phyloP scores from a whole-genome alignment of 2,113 vertebrate genomes.

The Hydrolagus affinis region DNA sequence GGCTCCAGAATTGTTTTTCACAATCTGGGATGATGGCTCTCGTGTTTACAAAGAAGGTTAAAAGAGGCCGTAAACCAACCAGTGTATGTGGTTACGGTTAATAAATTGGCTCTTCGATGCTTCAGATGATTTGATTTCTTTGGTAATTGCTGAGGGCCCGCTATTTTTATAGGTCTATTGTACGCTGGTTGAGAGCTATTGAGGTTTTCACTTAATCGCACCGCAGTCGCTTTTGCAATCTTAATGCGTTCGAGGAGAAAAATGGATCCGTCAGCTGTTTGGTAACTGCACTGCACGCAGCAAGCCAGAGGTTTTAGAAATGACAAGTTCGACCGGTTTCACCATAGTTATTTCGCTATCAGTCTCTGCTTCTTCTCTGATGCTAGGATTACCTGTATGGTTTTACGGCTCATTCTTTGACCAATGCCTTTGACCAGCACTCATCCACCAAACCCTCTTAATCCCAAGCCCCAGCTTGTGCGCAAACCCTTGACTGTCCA shows the following conservation, averaged over 20 bases:
- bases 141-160: conserved; percentile 12
- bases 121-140: conserved; percentile 1
- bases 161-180: neutral
- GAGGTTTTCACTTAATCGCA: neutral
- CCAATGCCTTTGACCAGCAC: no score
- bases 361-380: neutral
- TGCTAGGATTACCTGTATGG: no score
- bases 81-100: conserved; percentile 5
- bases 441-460: no score
- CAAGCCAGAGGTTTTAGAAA: neutral
- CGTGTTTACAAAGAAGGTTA: neutral
- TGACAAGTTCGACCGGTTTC: neutral
- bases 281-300: neutral
- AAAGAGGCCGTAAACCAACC: neutral
- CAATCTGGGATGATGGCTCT: neutral
- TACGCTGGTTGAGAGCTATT: neutral
- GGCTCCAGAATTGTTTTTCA: neutral
- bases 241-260: neutral
- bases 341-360: neutral
- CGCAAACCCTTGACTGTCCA: no score
- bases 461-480: no score
- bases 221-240: neutral
- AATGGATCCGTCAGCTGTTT: neutral
- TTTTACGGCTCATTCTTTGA: no score
- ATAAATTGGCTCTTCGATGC: conserved; percentile 24